phyloP scores from a whole-genome alignment of 2,113 vertebrate genomes.

The Onychostoma macrolepis region DNA sequence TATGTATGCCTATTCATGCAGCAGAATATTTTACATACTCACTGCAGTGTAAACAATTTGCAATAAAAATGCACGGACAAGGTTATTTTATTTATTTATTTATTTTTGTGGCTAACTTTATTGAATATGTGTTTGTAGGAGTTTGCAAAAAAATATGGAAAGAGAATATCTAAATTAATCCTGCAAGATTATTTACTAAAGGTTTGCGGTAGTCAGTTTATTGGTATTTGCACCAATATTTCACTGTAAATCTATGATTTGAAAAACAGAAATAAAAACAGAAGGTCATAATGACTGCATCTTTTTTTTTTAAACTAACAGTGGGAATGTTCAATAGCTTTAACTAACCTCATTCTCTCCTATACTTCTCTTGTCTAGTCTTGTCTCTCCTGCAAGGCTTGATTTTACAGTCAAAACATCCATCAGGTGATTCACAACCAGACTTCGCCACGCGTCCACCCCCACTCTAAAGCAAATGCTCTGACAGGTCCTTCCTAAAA shows the following conservation, averaged over 20 bases:
- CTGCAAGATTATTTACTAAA: no score
- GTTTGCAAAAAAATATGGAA: no score
- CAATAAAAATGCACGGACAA: no score
- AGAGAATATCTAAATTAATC: no score
- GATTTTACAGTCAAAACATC: constrained; percentile 16
- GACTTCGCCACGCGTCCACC: constrained; percentile 46
- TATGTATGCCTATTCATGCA: not conserved
- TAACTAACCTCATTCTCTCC: not conserved
- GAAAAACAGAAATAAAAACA: no score
- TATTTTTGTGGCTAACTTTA: not conserved
- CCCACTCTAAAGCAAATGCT: constrained; percentile 52
- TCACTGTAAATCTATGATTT: no score
- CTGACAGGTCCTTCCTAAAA: constrained; percentile 39
- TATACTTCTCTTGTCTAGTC: not conserved
- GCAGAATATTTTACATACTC: not conserved
- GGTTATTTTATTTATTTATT: no score
- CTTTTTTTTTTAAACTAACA: not conserved
- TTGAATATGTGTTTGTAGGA: not conserved
- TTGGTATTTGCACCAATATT: not conserved
- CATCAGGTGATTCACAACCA: constrained; percentile 20
- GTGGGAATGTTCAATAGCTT: not conserved
- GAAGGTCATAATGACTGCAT: no score
- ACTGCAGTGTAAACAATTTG: no score
- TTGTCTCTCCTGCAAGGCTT: not conserved
- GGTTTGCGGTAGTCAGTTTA: not conserved